Percentiles rank a stretch among this genome's conserved stretches.
phyloP scores from a whole-genome alignment of 2,888 invertebrate genomes.

The Rotaria magnacalcarata region DNA sequence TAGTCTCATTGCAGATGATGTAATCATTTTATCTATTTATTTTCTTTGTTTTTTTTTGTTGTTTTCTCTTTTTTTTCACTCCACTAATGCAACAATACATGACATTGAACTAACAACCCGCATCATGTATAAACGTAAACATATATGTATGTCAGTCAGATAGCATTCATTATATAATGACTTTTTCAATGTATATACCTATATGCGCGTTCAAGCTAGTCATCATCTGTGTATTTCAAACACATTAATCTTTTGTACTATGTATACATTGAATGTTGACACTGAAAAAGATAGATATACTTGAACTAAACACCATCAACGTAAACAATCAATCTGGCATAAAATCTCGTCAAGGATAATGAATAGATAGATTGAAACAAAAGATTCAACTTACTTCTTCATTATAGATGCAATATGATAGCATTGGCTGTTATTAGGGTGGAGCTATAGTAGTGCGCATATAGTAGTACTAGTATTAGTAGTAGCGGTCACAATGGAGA shows the following conservation, averaged over 20 bases:
- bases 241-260: background rate
- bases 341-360: background rate
- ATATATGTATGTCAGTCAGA: background rate
- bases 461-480: background rate
- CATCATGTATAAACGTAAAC: background rate
- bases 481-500: background rate
- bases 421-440: background rate
- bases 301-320: slow-evolving; percentile 18
- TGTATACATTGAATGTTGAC: background rate
- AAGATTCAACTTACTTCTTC: slow-evolving; percentile 4
- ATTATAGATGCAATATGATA: background rate
- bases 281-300: slow-evolving; percentile 13
- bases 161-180: slow-evolving; percentile 10
- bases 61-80: background rate
- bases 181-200: background rate
- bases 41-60: background rate
- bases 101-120: background rate
- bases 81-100: background rate
- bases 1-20: background rate
- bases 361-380: slow-evolving; percentile 8
- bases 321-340: background rate
- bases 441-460: background rate
- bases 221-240: background rate
- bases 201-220: background rate
- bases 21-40: background rate